A percentile compares a stretch with the other conserved stretches of the same genome.
phyloP scores from a whole-genome alignment of 2,888 invertebrate genomes.

The Mythimna albipuncta region DNA sequence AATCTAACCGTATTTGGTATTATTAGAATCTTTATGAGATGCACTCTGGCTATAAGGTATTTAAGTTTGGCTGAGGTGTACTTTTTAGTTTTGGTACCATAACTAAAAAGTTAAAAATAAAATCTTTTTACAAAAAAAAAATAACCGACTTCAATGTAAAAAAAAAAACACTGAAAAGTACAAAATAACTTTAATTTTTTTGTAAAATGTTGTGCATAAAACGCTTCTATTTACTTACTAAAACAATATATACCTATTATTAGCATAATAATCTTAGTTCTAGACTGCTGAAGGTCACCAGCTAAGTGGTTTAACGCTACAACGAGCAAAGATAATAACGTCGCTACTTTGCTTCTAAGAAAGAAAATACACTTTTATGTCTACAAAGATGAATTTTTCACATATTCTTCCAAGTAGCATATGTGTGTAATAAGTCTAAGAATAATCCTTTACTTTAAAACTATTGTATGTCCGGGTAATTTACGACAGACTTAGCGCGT shows the following conservation, averaged over 20 bases:
- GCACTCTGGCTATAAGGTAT: too few relatives aligned
- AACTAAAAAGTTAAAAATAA: too few relatives aligned
- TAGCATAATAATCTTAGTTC: neutral
- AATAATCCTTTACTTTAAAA: conserved; percentile 69
- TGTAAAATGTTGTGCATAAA: too few relatives aligned
- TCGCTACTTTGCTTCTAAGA: conserved; percentile 3
- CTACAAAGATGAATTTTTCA: conserved; percentile 17
- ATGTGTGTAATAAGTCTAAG: conserved; percentile 63
- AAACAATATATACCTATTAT: neutral
- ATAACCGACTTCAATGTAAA: too few relatives aligned
- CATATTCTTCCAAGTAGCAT: conserved; percentile 10
- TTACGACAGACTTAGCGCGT: conserved; percentile 70
- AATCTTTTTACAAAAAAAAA: too few relatives aligned
- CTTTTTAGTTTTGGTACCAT: too few relatives aligned
- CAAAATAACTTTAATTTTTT: too few relatives aligned
- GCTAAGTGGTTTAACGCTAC: conserved; percentile 18
- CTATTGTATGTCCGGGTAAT: conserved; percentile 68
- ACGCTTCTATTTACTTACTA: neutral
- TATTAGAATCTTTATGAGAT: too few relatives aligned
- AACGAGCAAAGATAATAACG: conserved; percentile 16
- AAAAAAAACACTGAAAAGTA: too few relatives aligned
- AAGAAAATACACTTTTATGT: conserved; percentile 7
- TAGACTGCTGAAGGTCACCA: conserved; percentile 4
- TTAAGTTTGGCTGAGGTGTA: too few relatives aligned
- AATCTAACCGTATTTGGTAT: too few relatives aligned